Percentiles rank a stretch among this genome's conserved stretches.
Evolutionary conservation across 2,113 vertebrate species (phyloP).

Genomic region (Triplophysa tibetana): DNA sequence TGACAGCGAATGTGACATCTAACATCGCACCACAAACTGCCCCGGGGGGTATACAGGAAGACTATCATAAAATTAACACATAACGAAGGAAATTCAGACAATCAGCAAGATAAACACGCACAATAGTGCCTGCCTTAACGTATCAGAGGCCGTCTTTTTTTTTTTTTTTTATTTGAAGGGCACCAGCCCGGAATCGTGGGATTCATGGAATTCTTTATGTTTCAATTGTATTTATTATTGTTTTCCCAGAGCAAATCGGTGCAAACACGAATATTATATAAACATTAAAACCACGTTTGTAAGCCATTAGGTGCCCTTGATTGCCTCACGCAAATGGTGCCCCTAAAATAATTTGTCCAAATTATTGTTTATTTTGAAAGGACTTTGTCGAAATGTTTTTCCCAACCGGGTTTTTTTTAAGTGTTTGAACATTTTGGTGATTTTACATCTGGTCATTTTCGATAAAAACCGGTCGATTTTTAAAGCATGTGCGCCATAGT

Average conservation of each 20-base stretch:
- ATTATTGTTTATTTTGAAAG: constrained; percentile 67
- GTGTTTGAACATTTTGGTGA: constrained; percentile 95
- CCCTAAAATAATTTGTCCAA: constrained; percentile 54
- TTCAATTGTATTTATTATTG: constrained; percentile 66
- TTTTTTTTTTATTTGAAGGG: constrained; percentile 57
- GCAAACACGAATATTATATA: constrained; percentile 62
- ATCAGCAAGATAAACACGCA: constrained; percentile 73
- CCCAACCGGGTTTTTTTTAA: constrained; percentile 83
- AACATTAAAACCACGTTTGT: constrained; percentile 57
- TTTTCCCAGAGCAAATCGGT: constrained; percentile 51
- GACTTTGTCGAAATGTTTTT: constrained; percentile 86
- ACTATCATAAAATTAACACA: constrained; percentile 60
- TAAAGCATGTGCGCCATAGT: constrained; percentile 85
- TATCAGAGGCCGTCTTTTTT: constrained; percentile 59
- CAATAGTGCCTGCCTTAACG: constrained; percentile 71
- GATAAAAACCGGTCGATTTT: constrained; percentile 84
- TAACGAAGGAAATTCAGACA: constrained; percentile 69
- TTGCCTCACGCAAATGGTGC: constrained; percentile 62
- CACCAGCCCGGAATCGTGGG: constrained; percentile 57
- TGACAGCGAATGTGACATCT: constrained; percentile 99
- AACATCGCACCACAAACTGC: constrained; percentile 66
- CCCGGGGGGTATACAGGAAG: constrained; percentile 49
- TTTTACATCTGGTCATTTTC: constrained; percentile 74
- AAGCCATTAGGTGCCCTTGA: constrained; percentile 58
- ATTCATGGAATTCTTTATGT: constrained; percentile 67